Base-by-base conservation (phyloP, 2,113 vertebrate genomes). In the Salminus brasiliensis region DNA sequence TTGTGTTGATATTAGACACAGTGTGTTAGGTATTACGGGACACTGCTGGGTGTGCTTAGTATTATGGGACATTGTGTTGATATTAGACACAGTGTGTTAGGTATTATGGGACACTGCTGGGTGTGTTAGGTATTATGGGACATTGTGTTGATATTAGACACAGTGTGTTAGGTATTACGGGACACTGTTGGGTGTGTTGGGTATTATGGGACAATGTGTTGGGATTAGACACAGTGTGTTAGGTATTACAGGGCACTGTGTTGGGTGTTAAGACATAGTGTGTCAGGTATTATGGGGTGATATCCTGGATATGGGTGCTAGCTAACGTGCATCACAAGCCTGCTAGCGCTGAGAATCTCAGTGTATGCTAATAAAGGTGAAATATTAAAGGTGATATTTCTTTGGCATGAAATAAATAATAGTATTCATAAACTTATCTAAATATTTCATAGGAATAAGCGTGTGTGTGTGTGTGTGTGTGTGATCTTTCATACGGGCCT, bases 371-470 rank as follows among this genome's bases (percentile, higher is more conserved):
- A 66, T 23, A 1, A 36, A 23, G n/a, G 36, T 23, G 21, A 66
- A 39, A 39, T 21, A 9, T 39, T n/a, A 29, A 39, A 23, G 23
- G 6, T 4, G 21, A 36, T 10, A 4, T 18, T 32, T 65, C 16
- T n/a, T 65, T 34, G 34, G 18, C 29, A 32, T 27, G 10, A 11
- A 30, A 62, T 21, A 21, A 39, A 72, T 72, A 39, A 72, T 72
- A 71, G 88, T 85, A 80, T 68, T 87, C 72, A 34, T 57, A 65
- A 32, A 67, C 47, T 41, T 63, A 59, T 76, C 55, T 65, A 62
- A 71, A 68, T 65, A 74, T 52, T 53, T 29, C 60, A 78, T 72
- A 67, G 72, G 85, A 88, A 85, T 81, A 72, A 57, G 81, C 74
- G n/a, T n/a, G n/a, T n/a, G n/a, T n/a, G n/a, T n/a, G n/a, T n/a